Base-by-base conservation (phyloP, 2,888 invertebrate genomes). In the Laothoe populi region DNA sequence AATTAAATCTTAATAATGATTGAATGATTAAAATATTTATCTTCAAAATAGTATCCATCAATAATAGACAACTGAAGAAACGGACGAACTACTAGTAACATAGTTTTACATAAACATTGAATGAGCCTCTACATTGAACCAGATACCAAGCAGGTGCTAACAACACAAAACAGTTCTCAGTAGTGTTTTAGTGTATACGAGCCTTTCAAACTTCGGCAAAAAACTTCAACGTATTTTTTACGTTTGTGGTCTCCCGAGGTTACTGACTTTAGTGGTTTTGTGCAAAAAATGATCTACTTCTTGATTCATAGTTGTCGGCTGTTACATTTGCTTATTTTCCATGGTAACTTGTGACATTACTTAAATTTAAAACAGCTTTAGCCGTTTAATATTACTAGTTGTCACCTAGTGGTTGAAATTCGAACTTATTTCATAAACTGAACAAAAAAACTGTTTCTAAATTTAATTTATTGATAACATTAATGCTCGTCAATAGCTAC, bases 181-280 rank as follows among this genome's bases (percentile, higher is more conserved):
- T 35, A 35, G n/a, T 19, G 31, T 16, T 26, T 11, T 53, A 53
- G 31, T 35, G 16, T 53, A 16, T 35, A 53, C 48, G 24, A 24
- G 24, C 10, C 8, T 16, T n/a, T 10, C 31, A 35, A 31, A 19
- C 16, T 31, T 21, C 16, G 10, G 19, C 35, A 53, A 53, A 53
- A 35, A 53, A 53, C 19, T 16, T 31, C 7, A 49, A 26, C 49
- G 26, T 49, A 49, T 31, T 53, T 53, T 53, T 53, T 53, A 19
- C 53, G 35, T 53, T 53, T 53, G 53, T 35, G 53, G 31, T 31
- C 31, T 53, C 31, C 19, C 31, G 53, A 35, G 53, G 53, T 35
- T 53, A 53, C 31, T 53, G 53, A 53, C 53, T 53, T 46, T 23
- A 46, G 35, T 35, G 48, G 48, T 26, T n/a, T 48, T 48, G 23